Evolutionary conservation across 2,113 vertebrate species (phyloP), one percentile per base, ranked within the genome.

Genomic region (Hippoglossus stenolepis): DNA sequence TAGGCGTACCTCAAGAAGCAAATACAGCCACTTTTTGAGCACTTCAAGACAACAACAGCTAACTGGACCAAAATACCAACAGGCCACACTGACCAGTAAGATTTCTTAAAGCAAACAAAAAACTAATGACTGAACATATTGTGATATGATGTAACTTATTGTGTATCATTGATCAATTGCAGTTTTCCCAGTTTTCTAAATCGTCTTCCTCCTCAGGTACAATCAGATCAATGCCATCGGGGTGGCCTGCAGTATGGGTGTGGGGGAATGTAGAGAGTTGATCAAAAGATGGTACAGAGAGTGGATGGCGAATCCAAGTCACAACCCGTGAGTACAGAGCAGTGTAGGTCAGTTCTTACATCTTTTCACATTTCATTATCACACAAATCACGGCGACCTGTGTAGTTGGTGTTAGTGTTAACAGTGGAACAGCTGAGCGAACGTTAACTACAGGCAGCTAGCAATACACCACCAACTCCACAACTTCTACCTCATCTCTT

Each of bases 61-160:
- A 15, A 90, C 79, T 98, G 96, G 96, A 64, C 0, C 0, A 0
- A 0, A 0, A 21, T 84, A 18, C 94, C 95, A 0, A 0, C 0
- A 0, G 85, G 65, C 14, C 94, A 97, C 85, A 95, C 83, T 73
- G 95, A 94, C 1, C 96, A 98, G 97, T 99, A 93, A 96, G 95
- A 91, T 6, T 9, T 59, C 12, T 0, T 9, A 7, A 28, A 59
- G 13, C 65, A 43, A 17, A 10, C 7, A 15, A 21, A 31, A n/a
- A 11, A 1, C 40, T 23, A 26, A 9, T 60, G 8, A 69, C 40
- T 45, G 13, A 24, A 28, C 28, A 59, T 58, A 18, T 58, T 47
- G 17, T 73, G 26, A 64, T 13, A 4, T 59, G 0, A 70, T 70
- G 54, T 24, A 61, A 56, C 45, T 17, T 49, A 17, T 18, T 54